Evolutionary conservation across 2,888 invertebrate species (phyloP), one percentile per base, ranked within the genome.

Genomic region (Drosophila percnosoma): DNA sequence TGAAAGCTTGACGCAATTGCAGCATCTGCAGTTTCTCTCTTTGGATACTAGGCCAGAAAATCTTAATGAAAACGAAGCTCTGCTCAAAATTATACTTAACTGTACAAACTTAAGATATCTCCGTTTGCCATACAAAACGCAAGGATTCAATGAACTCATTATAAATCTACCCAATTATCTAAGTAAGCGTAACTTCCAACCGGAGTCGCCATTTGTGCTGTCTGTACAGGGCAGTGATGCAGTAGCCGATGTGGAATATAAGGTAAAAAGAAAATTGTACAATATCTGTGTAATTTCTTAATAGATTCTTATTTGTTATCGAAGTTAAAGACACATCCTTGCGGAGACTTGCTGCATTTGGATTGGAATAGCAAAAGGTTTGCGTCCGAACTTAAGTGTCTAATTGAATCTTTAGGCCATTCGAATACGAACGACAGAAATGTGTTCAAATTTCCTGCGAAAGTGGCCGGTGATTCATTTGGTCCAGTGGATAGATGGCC

Each of bases 401-500:
- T 68, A 18, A 59, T 59, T 7, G 27, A n/a, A 11, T 67, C 33
- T 2, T 48, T 73, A 6, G n/a, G 21, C 0, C 27, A 10, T 3
- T 29, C 49, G 13, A 21, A 24, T 15, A 4, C 4, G 10, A 34
- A n/a, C 4, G 13, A 3, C 10, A n/a, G 33, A n/a, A 11, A 21
- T 15, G 38, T 68, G 24, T 68, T 34, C 29, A 52, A 62, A 68
- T 62, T 58, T 59, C 75, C 75, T 2, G 59, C 31, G 21, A 73
- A 73, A 45, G 29, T 21, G 5, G 63, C 63, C 10, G 75, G 68
- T 4, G 62, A 74, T 55, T 11, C 51, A 0, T 34, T 63, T 15
- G 42, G n/a, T 10, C 21, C 21, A 18, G 63, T 59, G 11, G 75
- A 60, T 51, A 27, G 10, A 1, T 74, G 73, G 68, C 2, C 62